Percentiles rank a stretch among this genome's conserved stretches.
phyloP scores from a whole-genome alignment of 2,113 vertebrate genomes.

The Nothobranchius kuhntae region DNA sequence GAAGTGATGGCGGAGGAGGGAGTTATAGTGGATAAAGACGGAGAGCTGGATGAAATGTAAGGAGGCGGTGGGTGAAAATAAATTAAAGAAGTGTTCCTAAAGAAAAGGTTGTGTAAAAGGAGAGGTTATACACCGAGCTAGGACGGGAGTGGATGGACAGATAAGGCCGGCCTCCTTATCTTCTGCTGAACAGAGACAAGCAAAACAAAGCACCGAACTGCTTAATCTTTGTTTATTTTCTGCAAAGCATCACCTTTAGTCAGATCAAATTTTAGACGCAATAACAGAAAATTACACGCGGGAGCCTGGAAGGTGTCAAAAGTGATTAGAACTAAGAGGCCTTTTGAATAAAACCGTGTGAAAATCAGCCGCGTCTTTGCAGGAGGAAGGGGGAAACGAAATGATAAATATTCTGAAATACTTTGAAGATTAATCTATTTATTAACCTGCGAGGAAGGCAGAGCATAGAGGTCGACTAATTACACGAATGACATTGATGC shows the following conservation, averaged over 20 bases:
- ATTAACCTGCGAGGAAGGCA: neutral
- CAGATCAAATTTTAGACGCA: slow-evolving; percentile 10
- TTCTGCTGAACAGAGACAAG: slow-evolving; percentile 14
- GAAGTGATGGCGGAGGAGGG: slow-evolving; percentile 25
- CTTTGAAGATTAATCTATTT: neutral
- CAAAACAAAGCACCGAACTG: slow-evolving; percentile 8
- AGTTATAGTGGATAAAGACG: slow-evolving; percentile 23
- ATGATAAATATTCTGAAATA: neutral
- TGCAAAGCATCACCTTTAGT: slow-evolving; percentile 15
- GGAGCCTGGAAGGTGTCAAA: slow-evolving; percentile 12
- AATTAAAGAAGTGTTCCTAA: slow-evolving; percentile 21
- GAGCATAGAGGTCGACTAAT: neutral
- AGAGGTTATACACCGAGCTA: slow-evolving; percentile 15
- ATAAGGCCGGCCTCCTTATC: slow-evolving; percentile 18
- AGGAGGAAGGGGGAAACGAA: neutral
- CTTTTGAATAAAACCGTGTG: slow-evolving; percentile 6
- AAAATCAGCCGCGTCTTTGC: neutral
- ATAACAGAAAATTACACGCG: slow-evolving; percentile 14
- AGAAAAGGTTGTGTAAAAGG: slow-evolving; percentile 8
- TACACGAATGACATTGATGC: neutral
- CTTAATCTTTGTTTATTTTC: slow-evolving; percentile 12
- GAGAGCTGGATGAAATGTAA: slow-evolving; percentile 12
- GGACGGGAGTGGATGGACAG: slow-evolving; percentile 23
- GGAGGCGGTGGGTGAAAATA: slow-evolving; percentile 18
- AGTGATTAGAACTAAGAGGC: neutral